Conservation (phyloP, 2,113 vertebrate genomes). For the Albula glossodonta region DNA sequence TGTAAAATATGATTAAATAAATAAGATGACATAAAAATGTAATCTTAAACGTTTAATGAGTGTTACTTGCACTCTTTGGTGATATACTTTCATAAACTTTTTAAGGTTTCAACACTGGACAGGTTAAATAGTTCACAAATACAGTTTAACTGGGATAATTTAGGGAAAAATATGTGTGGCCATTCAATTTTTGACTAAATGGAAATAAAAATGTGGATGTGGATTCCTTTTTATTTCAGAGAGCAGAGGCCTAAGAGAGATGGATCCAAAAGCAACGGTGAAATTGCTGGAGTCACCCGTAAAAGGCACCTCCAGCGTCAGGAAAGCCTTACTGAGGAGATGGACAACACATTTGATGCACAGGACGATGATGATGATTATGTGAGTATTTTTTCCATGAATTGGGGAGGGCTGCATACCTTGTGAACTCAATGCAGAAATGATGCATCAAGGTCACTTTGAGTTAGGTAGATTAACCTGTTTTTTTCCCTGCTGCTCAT, state of each 20-base stretch:
- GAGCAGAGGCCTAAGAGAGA: constrained; percentile 71
- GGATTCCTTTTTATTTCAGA: constrained; percentile 52
- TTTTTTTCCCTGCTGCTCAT: not conserved
- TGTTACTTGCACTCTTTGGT: not conserved
- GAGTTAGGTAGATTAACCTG: not conserved
- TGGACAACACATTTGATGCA: constrained; percentile 64
- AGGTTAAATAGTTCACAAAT: not conserved
- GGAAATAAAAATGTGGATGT: not conserved
- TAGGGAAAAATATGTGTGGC: not conserved
- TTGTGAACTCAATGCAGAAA: not conserved
- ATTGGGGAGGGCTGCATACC: not conserved
- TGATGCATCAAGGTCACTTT: not conserved
- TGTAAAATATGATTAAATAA: too few relatives aligned
- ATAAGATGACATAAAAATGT: too few relatives aligned
- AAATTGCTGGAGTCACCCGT: constrained; percentile 66
- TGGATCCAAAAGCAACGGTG: constrained; percentile 62
- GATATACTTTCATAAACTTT: not conserved
- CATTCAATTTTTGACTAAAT: not conserved
- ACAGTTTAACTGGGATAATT: not conserved
- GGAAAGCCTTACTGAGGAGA: constrained; percentile 60
- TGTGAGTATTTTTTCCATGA: constrained; percentile 60
- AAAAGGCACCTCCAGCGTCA: constrained; percentile 72
- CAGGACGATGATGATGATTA: constrained; percentile 64
- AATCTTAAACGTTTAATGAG: not conserved
- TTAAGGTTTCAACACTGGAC: not conserved